phyloP scores from a whole-genome alignment of 2,888 invertebrate species.

The Abrostola tripartita region DNA sequence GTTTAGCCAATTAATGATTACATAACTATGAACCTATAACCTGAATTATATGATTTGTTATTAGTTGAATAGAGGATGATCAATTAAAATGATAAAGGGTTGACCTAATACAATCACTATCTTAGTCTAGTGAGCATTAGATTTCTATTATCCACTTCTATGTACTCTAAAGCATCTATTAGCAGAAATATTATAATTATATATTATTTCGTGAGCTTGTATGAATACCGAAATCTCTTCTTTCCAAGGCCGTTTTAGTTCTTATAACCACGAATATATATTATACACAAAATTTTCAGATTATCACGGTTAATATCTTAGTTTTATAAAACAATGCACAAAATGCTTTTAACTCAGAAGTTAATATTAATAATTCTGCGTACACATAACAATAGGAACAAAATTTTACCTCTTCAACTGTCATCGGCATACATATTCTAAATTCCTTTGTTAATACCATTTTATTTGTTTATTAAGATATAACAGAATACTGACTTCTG shows the following conservation, averaged over 20 bases:
- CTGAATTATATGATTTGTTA: slow-evolving; percentile 7
- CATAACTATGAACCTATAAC: slow-evolving; percentile 21
- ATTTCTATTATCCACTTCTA: slow-evolving; percentile 5
- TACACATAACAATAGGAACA: neutral
- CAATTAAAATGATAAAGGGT: slow-evolving; percentile 36
- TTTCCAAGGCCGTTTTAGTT: slow-evolving; percentile 27
- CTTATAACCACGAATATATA: slow-evolving; percentile 11
- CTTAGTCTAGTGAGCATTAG: slow-evolving; percentile 13
- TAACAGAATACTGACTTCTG: slow-evolving; percentile 8
- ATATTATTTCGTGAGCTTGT: slow-evolving; percentile 9
- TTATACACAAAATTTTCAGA: neutral
- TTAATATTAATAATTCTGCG: neutral
- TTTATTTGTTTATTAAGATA: slow-evolving; percentile 31
- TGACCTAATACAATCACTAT: slow-evolving; percentile 5
- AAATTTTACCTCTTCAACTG: slow-evolving; percentile 94
- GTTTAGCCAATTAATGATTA: slow-evolving; percentile 19
- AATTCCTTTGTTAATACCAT: slow-evolving; percentile 97
- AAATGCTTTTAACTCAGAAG: neutral
- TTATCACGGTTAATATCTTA: too few species aligned
- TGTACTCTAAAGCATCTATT: slow-evolving; percentile 24
- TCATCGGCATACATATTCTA: slow-evolving; percentile 97
- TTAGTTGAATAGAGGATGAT: slow-evolving; percentile 20
- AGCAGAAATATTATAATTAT: slow-evolving; percentile 23
- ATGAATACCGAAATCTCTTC: slow-evolving; percentile 11
- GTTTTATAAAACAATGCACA: slow-evolving; percentile 14